A percentile compares a stretch with the other conserved stretches of the same genome.
phyloP scores from a whole-genome alignment of 2,113 vertebrate species.

The Vicugna pacos region DNA sequence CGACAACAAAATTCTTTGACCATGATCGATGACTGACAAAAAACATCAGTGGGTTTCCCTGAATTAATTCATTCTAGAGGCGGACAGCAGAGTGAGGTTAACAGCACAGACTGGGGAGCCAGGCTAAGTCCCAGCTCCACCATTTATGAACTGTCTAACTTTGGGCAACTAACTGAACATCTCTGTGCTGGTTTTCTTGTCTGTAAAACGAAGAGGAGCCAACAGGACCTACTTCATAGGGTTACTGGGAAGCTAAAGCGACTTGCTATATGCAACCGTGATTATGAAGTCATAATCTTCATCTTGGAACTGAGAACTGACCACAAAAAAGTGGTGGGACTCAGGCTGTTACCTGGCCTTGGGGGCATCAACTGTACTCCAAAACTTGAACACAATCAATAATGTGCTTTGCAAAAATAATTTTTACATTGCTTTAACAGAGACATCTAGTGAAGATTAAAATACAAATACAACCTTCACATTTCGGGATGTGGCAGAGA shows the following conservation, averaged over 20 bases:
- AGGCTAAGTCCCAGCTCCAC: neutral
- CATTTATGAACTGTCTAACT: neutral
- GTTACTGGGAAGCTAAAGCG: neutral
- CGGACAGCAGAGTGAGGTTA: neutral
- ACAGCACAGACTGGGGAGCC: neutral
- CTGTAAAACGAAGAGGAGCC: neutral
- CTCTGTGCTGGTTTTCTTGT: neutral
- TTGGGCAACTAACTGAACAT: neutral
- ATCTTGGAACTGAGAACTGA: constrained; percentile 11
- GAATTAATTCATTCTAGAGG: neutral
- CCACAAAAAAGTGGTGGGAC: neutral
- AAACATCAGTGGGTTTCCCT: neutral
- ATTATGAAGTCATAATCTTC: neutral
- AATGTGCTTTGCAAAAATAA: neutral
- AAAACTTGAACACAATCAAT: constrained; percentile 7
- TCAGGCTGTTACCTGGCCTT: neutral
- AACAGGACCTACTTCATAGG: neutral
- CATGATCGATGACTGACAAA: neutral
- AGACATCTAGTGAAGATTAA: neutral
- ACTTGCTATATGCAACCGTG: neutral
- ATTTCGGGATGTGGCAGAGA: neutral
- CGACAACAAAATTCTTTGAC: neutral
- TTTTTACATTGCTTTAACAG: neutral
- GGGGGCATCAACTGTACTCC: neutral
- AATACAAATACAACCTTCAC: neutral